Percentiles rank a stretch among this genome's conserved stretches.
These are phyloP conservation scores for Gonatopus flavifemur DNA, from an alignment of 1,140 invertebrate species.

Conservation along the genomic window DNA sequence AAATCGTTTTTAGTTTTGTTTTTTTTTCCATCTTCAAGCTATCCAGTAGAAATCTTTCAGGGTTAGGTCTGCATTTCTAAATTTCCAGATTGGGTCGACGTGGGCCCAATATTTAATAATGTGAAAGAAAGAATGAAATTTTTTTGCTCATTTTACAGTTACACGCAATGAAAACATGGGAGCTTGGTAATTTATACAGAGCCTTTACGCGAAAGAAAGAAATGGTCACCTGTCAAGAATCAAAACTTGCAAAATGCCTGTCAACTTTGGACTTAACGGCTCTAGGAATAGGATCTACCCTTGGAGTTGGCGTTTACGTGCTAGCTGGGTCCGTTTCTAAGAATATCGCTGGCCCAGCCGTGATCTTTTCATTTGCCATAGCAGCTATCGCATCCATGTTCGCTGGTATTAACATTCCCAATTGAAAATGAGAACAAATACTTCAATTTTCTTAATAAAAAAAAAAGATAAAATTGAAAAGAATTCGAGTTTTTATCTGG, in stretches of 20 bases:
- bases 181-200: constrained; percentile 11
- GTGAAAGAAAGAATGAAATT: background rate
- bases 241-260: constrained; percentile 68
- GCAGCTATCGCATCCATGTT: constrained; percentile 84
- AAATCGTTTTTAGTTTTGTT: constrained; percentile 6
- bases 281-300: constrained; percentile 80
- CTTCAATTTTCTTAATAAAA: too few relatives aligned
- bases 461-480: too few relatives aligned
- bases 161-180: constrained; percentile 21
- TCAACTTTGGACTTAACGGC: constrained; percentile 75
- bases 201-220: constrained; percentile 39
- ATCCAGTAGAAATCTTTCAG: too few relatives aligned
- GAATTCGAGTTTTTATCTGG: too few relatives aligned
- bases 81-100: too few relatives aligned
- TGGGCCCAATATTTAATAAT: too few relatives aligned
- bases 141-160: constrained; percentile 15
- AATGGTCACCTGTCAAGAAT: constrained; percentile 32
- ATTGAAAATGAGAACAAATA: too few relatives aligned
- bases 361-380: constrained; percentile 80
- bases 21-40: too few relatives aligned
- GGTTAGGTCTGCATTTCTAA: too few relatives aligned
- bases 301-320: constrained; percentile 88
- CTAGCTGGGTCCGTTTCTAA: constrained; percentile 82
- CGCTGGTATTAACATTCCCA: too few relatives aligned
- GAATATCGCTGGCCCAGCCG: constrained; percentile 77